Percentiles rank a stretch among this genome's conserved stretches.
Evolutionary conservation across 2,797 vertebrate species (phyloP).

Genomic region (Tapirus indicus): DNA sequence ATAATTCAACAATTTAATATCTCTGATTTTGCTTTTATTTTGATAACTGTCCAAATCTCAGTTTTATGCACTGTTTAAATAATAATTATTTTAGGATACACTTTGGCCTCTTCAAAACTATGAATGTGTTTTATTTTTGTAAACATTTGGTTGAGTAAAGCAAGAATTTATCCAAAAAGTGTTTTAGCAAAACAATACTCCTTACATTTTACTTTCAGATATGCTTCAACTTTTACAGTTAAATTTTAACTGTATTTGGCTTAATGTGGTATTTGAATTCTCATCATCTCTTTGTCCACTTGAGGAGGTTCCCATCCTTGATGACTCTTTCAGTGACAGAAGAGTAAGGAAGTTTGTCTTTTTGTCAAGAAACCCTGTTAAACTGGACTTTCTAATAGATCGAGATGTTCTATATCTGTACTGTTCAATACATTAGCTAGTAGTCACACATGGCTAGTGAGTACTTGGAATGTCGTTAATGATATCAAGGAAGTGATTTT

Average conservation of each 20-base stretch:
- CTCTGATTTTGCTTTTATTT: slow-evolving; percentile 11
- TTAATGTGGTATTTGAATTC: slow-evolving; percentile 20
- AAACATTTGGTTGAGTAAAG: slow-evolving; percentile 6
- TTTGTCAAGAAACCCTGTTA: background rate
- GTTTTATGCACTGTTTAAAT: background rate
- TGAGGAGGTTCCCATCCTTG: background rate
- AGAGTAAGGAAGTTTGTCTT: background rate
- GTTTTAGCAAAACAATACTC: background rate
- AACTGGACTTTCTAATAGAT: background rate
- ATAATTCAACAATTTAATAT: background rate
- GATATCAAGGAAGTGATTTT: background rate
- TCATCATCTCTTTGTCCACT: background rate
- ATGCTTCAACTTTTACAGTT: background rate
- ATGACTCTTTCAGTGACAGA: background rate
- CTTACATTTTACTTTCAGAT: slow-evolving; percentile 25
- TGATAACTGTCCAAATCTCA: background rate
- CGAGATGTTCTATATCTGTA: background rate
- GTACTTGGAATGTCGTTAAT: background rate
- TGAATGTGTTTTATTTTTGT: slow-evolving; percentile 7
- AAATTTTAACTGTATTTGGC: background rate
- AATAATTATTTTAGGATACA: slow-evolving; percentile 7
- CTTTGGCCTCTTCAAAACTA: background rate
- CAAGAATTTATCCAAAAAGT: background rate
- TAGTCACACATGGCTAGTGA: background rate
- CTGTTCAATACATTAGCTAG: background rate